phyloP scores from a whole-genome alignment of 2,113 vertebrate species.

The Amia ocellicauda region DNA sequence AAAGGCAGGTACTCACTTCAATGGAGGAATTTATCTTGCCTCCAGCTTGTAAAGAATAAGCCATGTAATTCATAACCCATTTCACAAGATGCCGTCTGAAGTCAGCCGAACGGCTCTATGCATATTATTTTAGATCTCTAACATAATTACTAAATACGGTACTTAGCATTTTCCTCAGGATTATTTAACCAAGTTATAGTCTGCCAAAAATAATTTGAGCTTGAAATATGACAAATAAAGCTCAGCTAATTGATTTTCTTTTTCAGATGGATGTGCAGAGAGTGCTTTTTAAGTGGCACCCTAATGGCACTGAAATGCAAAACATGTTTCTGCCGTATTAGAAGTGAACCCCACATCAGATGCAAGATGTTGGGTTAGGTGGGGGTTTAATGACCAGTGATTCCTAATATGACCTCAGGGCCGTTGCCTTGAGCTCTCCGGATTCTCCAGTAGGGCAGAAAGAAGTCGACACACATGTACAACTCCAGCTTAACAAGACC shows the following conservation, averaged over 20 bases:
- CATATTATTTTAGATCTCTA: constrained; percentile 26
- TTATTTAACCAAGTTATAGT: constrained; percentile 32
- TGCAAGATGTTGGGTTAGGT: constrained; percentile 17
- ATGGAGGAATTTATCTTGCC: not conserved
- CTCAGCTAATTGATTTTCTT: constrained; percentile 37
- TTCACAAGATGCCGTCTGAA: constrained; percentile 13
- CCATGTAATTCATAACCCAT: constrained; percentile 22
- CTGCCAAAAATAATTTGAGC: constrained; percentile 44
- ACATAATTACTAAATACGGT: constrained; percentile 26
- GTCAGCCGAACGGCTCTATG: constrained; percentile 19
- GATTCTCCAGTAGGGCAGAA: constrained; percentile 26
- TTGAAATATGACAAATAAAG: constrained; percentile 47
- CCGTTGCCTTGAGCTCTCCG: constrained; percentile 11
- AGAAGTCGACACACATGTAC: constrained; percentile 40
- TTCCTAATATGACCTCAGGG: constrained; percentile 30
- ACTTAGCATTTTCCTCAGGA: constrained; percentile 10
- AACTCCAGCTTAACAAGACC: constrained; percentile 22
- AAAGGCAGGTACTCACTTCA: not conserved
- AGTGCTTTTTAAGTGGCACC: constrained; percentile 42
- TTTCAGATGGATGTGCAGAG: constrained; percentile 34
- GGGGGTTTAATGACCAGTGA: constrained; percentile 30
- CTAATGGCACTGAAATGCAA: constrained; percentile 47
- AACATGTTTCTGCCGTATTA: constrained; percentile 41
- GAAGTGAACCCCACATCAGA: constrained; percentile 27
- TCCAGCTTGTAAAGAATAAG: not conserved